Base-by-base conservation (phyloP, 2,797 vertebrate species). In the Gastrophryne carolinensis region DNA sequence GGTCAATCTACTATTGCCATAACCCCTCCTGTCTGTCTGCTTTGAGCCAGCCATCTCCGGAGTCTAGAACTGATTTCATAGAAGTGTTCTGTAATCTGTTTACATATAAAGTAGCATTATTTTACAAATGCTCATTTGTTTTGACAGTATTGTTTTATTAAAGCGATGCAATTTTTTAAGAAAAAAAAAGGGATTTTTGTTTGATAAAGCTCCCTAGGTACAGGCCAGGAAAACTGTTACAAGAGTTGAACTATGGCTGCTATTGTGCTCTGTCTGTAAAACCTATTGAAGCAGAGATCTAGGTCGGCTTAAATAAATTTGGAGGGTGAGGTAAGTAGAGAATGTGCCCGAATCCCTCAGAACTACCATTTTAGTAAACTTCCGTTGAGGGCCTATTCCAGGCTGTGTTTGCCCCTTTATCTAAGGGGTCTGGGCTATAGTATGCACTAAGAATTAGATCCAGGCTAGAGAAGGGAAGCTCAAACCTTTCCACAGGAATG, bases 21-120 rank as follows among this genome's bases (percentile, higher is more conserved):
- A 27, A 17, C 29, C 17, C 69, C 39, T 17, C 4, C 29, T 23
- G 0, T 50, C 9, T 60, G 60, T 72, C n/a, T 35, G 21, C 34
- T 44, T 50, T 53, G 34, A 29, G 21, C 10, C 15, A 21, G 32
- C 32, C 23, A 12, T 27, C 35, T 5, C 29, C 75, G 67, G 30
- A 35, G 50, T 79, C 72, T 81, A 82, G 81, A 75, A 82, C 83
- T 84, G 66, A 77, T 81, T 84, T 81, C 82, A 85, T 83, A 69
- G 63, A 69, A 83, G 79, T 72, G 5, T 83, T 84, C 82, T 79
- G 69, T 87, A 78, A 81, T 80, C 87, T 90, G 89, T 91, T 90
- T 90, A 89, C 88, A 90, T 86, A 87, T 76, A 80, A 81, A 75
- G 82, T 85, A 85, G 86, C 82, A 74, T 84, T 83, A 71, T 26